Evolutionary conservation across 2,888 invertebrate species (phyloP), one percentile per base, ranked within the genome.

Genomic region (Luperina testacea): DNA sequence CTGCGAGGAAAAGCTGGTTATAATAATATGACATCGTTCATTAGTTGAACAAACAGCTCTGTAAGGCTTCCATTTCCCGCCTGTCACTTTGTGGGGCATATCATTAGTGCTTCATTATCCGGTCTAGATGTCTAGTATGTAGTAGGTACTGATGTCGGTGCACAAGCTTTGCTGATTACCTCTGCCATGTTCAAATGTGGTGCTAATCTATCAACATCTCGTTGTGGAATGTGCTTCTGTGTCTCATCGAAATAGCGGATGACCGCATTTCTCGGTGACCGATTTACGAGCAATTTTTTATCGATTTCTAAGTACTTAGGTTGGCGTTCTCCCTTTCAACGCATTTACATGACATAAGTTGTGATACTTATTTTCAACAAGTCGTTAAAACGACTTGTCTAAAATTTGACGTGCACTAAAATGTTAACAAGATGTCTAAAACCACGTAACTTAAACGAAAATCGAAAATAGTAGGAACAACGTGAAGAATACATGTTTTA

Each of bases 71-170:
- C 48, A 65, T 82, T 51, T 75, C 38, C 57, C 3, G 24, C 7
- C 45, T 27, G 45, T 42, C 82, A 32, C 15, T 20, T 32, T n/a
- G 59, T 45, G n/a, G 38, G 20, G 20, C 59, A 77, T 51, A 77
- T 51, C 59, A 67, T 80, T 80, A 77, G 42, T 20, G 51, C 42
- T 51, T n/a, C 32, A 59, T 13, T 64, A 64, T 82, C 38, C 38
- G 38, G 27, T 51, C 32, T 32, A 20, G 24, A 64, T 48, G 81
- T 32, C 53, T n/a, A 20, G 57, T 38, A 11, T n/a, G 15, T 20
- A 38, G 11, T 17, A 6, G 7, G 27, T 32, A 4, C n/a, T 82
- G 32, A 77, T n/a, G 42, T 51, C 32, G 20, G 13, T 32, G n/a
- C 45, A 51, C 20, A 32, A 51, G 42, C 32, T 32, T 24, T 65